Percentiles rank a stretch among this genome's conserved stretches.
phyloP scores from a whole-genome alignment of 2,113 vertebrate species.

The Marmota monax region DNA sequence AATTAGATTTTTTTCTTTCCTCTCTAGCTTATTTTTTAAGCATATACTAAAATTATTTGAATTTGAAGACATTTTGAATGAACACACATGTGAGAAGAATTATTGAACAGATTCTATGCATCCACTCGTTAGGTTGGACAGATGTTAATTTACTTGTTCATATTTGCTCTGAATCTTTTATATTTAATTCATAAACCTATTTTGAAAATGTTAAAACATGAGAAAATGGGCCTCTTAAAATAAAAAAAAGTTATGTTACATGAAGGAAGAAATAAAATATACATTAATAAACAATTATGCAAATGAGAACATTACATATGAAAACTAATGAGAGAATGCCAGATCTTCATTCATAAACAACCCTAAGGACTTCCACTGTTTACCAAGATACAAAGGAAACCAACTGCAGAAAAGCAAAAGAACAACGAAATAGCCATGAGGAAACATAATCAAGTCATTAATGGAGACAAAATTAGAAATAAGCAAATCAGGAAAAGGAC shows the following conservation, averaged over 20 bases:
- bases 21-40: not conserved
- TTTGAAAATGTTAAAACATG: conserved; percentile 44
- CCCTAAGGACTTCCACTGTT: not conserved
- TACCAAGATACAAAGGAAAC: not conserved
- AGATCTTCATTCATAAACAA: not conserved
- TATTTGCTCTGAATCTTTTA: not conserved
- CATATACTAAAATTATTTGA: not conserved
- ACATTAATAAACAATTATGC: conserved; percentile 52
- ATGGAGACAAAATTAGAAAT: conserved; percentile 13
- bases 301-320: not conserved
- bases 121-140: not conserved
- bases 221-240: conserved; percentile 44
- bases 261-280: conserved; percentile 34
- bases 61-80: not conserved
- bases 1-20: not conserved
- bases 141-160: conserved; percentile 46
- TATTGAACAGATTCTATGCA: not conserved
- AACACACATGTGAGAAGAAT: not conserved
- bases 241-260: not conserved
- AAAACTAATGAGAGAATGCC: not conserved
- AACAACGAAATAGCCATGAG: not conserved
- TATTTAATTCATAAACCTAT: conserved; percentile 23
- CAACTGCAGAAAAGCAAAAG: not conserved
- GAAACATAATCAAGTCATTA: conserved; percentile 8
- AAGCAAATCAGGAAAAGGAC: conserved; percentile 36